Evolutionary conservation across 2,113 vertebrate species (phyloP).

Genomic region (Columba livia): DNA sequence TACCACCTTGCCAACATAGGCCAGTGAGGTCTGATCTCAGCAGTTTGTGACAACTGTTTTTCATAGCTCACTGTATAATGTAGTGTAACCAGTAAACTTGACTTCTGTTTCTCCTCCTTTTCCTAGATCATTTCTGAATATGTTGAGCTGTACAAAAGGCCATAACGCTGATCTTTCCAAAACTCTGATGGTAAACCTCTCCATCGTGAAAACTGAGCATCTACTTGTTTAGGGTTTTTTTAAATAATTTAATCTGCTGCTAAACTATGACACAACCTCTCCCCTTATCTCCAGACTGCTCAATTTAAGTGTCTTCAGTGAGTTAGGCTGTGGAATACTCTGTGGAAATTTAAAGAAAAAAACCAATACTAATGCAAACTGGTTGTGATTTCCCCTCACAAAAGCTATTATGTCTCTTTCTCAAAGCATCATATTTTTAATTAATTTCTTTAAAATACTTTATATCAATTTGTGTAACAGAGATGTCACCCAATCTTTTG

Average conservation of each 20-base stretch:
- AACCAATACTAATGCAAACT: neutral
- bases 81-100: neutral
- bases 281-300: neutral
- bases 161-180: neutral
- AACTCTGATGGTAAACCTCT: neutral
- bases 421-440: neutral
- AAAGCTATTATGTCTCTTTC: neutral
- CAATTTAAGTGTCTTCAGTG: neutral
- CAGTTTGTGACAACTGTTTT: neutral
- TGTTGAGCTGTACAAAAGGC: fast-evolving
- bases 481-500: neutral
- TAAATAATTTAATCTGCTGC: neutral
- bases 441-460: neutral
- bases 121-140: neutral
- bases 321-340: neutral
- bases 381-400: neutral
- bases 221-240: neutral
- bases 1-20: neutral
- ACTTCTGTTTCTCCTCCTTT: neutral
- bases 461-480: neutral
- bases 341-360: neutral
- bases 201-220: neutral
- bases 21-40: neutral
- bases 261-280: neutral
- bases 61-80: neutral